Conservation (phyloP, 2,113 vertebrate species). For the Psephotus haematonotus region DNA sequence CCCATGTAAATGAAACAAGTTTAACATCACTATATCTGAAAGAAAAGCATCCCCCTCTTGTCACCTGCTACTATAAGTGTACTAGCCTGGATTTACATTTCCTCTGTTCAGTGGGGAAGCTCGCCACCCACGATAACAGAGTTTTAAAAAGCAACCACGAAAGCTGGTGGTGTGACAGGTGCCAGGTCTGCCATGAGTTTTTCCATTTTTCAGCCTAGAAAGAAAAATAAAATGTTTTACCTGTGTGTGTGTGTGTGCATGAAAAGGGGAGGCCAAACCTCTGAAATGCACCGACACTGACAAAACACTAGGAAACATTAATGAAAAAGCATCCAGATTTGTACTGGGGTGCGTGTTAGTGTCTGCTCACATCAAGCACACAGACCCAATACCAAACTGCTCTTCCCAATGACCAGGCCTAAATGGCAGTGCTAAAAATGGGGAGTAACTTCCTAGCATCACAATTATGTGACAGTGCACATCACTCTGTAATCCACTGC, state of each 20-base stretch:
- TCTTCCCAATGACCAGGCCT: neutral
- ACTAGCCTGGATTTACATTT: neutral
- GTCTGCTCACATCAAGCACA: neutral
- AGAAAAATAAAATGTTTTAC: neutral
- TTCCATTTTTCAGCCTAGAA: neutral
- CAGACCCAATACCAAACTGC: neutral
- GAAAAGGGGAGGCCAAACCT: neutral
- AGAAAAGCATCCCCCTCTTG: neutral
- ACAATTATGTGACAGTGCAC: neutral
- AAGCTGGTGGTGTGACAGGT: neutral
- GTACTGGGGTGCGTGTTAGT: accelerated
- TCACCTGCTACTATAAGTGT: neutral
- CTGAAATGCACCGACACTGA: neutral
- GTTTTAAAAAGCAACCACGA: neutral
- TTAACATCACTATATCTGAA: neutral
- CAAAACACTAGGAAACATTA: neutral
- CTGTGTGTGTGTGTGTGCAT: neutral
- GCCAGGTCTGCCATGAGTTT: neutral
- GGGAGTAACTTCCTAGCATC: neutral
- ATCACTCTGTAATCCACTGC: neutral
- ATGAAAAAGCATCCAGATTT: neutral
- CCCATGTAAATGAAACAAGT: neutral
- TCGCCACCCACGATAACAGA: neutral
- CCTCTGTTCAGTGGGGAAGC: neutral
- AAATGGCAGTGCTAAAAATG: neutral